Conservation (phyloP, 1,140 invertebrate genomes). For the Geopemphigus sp. region DNA sequence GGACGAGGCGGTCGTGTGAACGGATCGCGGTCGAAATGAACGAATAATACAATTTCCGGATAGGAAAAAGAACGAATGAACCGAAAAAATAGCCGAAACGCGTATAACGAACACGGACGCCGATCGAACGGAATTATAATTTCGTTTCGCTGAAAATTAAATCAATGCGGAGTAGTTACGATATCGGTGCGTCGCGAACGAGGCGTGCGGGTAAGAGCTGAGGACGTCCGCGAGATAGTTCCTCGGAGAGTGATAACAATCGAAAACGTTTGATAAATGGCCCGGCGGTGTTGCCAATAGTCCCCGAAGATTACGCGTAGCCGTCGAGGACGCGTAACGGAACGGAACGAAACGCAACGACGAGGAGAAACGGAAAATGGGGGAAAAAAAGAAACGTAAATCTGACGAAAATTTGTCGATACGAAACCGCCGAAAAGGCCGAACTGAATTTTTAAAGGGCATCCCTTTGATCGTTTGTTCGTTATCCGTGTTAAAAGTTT, state of each 20-base stretch:
- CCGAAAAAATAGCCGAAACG: neutral
- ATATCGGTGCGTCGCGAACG: neutral
- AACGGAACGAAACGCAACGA: neutral
- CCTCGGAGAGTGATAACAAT: slow-evolving; percentile 17
- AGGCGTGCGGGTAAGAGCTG: slow-evolving; percentile 5
- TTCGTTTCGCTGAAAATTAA: slow-evolving; percentile 10
- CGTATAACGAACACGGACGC: no score
- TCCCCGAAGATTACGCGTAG: neutral
- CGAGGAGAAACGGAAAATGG: neutral
- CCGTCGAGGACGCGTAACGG: no score
- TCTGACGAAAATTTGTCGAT: no score
- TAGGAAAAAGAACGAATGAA: neutral
- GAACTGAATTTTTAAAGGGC: no score
- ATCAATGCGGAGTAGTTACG: slow-evolving; percentile 31
- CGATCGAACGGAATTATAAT: no score
- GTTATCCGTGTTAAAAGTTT: no score
- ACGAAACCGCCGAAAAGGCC: neutral
- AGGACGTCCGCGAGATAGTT: slow-evolving; percentile 7
- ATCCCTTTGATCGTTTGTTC: no score
- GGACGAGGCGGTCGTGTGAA: neutral
- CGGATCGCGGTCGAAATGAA: neutral
- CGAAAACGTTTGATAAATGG: slow-evolving; percentile 26
- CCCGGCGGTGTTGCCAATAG: neutral
- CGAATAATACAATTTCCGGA: neutral
- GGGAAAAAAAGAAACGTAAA: neutral